phyloP scores from a whole-genome alignment of 2,113 vertebrate genomes.

The Casuarius casuarius region DNA sequence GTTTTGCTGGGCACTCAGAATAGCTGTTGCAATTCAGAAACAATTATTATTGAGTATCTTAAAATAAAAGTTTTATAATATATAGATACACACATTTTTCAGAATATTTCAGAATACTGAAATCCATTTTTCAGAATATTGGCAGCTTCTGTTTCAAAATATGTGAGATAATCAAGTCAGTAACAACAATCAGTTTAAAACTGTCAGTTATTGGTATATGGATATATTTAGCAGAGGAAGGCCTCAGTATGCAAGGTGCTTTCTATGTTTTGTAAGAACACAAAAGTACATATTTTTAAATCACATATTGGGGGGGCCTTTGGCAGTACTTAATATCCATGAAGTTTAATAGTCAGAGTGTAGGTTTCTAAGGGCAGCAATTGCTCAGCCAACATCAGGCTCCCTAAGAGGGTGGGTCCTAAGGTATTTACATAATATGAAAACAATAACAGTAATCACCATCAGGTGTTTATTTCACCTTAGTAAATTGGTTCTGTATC shows the following conservation, averaged over 20 bases:
- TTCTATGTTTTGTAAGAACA: not conserved
- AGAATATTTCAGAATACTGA: not conserved
- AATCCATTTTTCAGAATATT: not conserved
- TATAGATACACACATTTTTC: not conserved
- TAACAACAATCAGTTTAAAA: not conserved
- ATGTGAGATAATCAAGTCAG: not conserved
- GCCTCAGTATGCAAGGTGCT: not conserved
- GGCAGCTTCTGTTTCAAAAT: not conserved
- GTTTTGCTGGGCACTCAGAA: not conserved
- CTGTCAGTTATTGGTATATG: not conserved
- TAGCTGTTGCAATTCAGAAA: not conserved
- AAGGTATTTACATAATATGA: too few species aligned
- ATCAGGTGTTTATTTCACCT: too few species aligned
- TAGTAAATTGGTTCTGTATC: too few species aligned
- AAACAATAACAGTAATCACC: too few species aligned
- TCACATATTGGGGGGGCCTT: not conserved
- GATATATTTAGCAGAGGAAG: not conserved
- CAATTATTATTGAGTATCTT: not conserved
- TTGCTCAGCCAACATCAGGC: too few species aligned
- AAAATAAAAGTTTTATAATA: not conserved
- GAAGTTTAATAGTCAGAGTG: too few species aligned
- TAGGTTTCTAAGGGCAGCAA: too few species aligned
- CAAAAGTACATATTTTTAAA: not conserved
- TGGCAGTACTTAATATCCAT: constrained; percentile 13
- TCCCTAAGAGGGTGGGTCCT: too few species aligned